Evolutionary conservation across 2,113 vertebrate species (phyloP).

Genomic region (Ameiurus melas): DNA sequence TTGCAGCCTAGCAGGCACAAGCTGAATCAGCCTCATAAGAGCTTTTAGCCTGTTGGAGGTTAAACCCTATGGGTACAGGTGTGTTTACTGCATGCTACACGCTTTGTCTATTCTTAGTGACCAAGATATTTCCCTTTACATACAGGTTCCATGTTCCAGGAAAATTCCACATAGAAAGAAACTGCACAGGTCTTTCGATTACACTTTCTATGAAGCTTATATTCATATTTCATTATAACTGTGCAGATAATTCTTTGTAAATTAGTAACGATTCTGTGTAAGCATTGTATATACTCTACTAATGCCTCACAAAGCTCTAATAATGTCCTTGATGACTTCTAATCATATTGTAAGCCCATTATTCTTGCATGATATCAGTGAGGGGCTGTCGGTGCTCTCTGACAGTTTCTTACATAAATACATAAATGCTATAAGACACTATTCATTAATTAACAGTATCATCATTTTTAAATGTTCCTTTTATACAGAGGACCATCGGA

Average conservation of each 20-base stretch:
- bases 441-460: not conserved
- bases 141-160: not conserved
- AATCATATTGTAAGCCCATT: not conserved
- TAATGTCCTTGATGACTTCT: not conserved
- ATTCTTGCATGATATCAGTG: not conserved
- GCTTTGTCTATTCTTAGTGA: conserved; percentile 6
- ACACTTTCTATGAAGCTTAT: not conserved
- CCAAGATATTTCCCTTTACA: not conserved
- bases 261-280: not conserved
- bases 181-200: not conserved
- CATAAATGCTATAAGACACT: not conserved
- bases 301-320: not conserved
- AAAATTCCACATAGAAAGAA: not conserved
- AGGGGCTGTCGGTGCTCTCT: not conserved
- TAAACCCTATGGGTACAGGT: conserved; percentile 28
- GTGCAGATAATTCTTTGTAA: not conserved
- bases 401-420: not conserved
- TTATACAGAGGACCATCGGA: not conserved
- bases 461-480: not conserved
- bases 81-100: conserved; percentile 22
- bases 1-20: conserved; percentile 39
- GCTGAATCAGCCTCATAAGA: conserved; percentile 39
- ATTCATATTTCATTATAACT: not conserved
- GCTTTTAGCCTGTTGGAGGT: conserved; percentile 33
- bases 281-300: not conserved